A percentile compares a stretch with the other conserved stretches of the same genome.
Conservation (phyloP, 1,140 invertebrate genomes). For the Drosophila hydei region DNA sequence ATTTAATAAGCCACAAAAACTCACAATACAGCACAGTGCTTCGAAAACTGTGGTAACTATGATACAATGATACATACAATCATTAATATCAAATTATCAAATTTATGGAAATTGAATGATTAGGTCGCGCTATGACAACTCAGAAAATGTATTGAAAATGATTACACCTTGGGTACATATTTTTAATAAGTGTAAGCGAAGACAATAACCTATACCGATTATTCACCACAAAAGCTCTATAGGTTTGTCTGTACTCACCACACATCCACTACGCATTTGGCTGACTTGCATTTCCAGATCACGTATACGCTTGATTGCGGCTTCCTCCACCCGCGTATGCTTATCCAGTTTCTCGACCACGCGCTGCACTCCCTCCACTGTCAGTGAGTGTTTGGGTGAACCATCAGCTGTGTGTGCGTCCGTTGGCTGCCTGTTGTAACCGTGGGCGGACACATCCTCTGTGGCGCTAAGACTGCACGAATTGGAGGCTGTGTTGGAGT, state of each 20-base stretch:
- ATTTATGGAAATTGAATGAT: too few relatives aligned
- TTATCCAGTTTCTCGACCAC: conserved; percentile 88
- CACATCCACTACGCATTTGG: conserved; percentile 84
- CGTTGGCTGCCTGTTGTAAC: conserved; percentile 42
- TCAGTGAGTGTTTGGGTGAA: conserved; percentile 80
- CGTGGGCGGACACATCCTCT: conserved; percentile 90
- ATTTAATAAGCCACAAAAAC: too few relatives aligned
- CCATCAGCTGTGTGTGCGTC: conserved; percentile 38
- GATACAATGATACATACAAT: too few relatives aligned
- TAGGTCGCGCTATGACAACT: too few relatives aligned
- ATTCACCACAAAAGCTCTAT: conserved; percentile 8
- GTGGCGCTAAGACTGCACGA: conserved; percentile 88
- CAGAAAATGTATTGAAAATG: too few relatives aligned
- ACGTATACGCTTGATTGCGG: conserved; percentile 88
- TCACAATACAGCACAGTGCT: too few relatives aligned
- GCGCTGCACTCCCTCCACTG: conserved; percentile 86
- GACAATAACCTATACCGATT: conserved; percentile 4
- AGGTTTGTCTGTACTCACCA: conserved; percentile 85
- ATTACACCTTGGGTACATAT: too few relatives aligned
- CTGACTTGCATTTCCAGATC: conserved; percentile 90
- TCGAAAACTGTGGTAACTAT: background rate
- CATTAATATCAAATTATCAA: too few relatives aligned
- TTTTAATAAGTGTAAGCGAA: background rate
- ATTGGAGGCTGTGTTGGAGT: conserved; percentile 85
- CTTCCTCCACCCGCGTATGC: conserved; percentile 89